These are phyloP conservation scores for Goniozus legneri DNA, from an alignment of 1,140 invertebrate genomes.

Conservation along the genomic window DNA sequence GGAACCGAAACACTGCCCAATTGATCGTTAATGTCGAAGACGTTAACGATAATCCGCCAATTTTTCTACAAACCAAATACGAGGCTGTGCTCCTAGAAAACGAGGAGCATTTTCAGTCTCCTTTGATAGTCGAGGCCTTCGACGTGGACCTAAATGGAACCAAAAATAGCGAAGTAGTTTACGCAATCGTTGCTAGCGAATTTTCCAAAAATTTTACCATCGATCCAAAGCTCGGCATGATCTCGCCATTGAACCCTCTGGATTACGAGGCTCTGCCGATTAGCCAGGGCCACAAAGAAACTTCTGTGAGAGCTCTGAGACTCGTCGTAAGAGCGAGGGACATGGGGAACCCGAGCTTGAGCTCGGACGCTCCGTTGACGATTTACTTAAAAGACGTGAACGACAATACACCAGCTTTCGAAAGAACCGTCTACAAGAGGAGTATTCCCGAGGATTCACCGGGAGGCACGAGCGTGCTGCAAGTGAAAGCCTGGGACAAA, in stretches of 20 bases:
- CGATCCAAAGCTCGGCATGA: constrained; percentile 67
- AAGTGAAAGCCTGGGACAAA: constrained; percentile 77
- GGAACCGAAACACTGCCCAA: constrained; percentile 84
- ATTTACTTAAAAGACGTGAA: constrained; percentile 86
- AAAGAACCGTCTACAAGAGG: constrained; percentile 68
- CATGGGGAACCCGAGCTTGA: constrained; percentile 72
- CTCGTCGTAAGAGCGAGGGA: constrained; percentile 78
- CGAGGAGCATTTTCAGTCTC: constrained; percentile 71
- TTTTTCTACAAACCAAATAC: constrained; percentile 78
- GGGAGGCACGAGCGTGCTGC: constrained; percentile 74
- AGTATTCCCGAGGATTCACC: constrained; percentile 79
- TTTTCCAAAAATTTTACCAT: constrained; percentile 78
- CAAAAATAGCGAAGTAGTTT: constrained; percentile 79
- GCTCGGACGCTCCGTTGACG: constrained; percentile 69
- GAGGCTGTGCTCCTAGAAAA: constrained; percentile 83
- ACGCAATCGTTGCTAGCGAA: constrained; percentile 75
- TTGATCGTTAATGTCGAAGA: constrained; percentile 83
- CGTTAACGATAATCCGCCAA: constrained; percentile 83
- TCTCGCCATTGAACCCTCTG: constrained; percentile 65
- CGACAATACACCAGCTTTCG: constrained; percentile 80
- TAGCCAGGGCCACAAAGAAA: constrained; percentile 56
- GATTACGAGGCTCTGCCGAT: constrained; percentile 75
- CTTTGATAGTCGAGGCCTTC: constrained; percentile 74
- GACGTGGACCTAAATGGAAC: constrained; percentile 89
- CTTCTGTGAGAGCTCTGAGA: constrained; percentile 64